Evolutionary conservation across 2,113 vertebrate species (phyloP).

Genomic region (Coregonus clupeaformis): DNA sequence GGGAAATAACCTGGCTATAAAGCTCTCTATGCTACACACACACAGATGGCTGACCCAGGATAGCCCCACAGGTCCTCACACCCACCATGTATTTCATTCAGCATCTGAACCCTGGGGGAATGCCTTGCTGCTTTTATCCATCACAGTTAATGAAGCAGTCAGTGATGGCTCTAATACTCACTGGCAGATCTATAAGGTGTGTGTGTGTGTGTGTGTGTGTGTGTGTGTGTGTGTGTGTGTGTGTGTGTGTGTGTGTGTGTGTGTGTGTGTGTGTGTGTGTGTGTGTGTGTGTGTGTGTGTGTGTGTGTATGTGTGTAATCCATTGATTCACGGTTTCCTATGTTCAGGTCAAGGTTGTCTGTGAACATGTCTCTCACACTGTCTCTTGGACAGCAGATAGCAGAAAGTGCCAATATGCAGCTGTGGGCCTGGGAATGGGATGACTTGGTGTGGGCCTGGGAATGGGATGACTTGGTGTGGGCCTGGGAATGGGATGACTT

Average conservation of each 20-base stretch:
- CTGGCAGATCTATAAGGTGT: conserved; percentile 34
- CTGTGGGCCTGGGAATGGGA: not conserved
- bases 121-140: conserved; percentile 60
- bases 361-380: not conserved
- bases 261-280: too few relatives aligned
- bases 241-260: too few relatives aligned
- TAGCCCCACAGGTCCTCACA: conserved; percentile 3
- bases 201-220: conserved; percentile 4
- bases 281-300: too few relatives aligned
- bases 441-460: too few relatives aligned
- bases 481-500: too few relatives aligned
- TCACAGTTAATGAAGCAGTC: conserved; percentile 57
- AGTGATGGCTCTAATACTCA: conserved; percentile 44
- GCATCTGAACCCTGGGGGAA: conserved; percentile 40
- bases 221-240: too few relatives aligned
- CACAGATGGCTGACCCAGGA: not conserved
- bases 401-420: not conserved
- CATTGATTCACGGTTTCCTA: conserved; percentile 46
- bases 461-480: too few relatives aligned
- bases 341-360: not conserved
- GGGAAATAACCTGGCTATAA: conserved; percentile 32
- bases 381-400: too few relatives aligned
- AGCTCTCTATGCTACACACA: conserved; percentile 19
- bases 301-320: conserved; percentile 57
- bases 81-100: conserved; percentile 21